Base-by-base conservation (phyloP, 2,797 vertebrate genomes). In the Lutjanus campechanus region DNA sequence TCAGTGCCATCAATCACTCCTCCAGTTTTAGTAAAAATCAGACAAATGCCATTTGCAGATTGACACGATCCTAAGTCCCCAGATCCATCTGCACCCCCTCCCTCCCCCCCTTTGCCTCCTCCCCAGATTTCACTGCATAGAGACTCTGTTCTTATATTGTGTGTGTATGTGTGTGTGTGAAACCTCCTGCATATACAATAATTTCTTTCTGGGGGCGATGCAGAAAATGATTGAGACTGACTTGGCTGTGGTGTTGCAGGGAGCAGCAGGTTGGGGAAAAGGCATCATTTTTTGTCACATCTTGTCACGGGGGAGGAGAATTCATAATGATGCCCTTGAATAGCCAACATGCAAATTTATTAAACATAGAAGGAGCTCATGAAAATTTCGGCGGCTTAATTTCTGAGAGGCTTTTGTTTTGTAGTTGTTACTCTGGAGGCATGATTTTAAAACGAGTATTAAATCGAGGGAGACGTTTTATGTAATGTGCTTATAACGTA, bases 201-300 rank as follows among this genome's bases (percentile, higher is more conserved):
- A 84, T 49, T 5, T 50, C 59, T 58, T 66, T 59, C n/a, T 61
- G 77, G 76, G 68, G 73, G n/a, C 20, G 2, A 8, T 46, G 59
- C 67, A 59, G 63, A 44, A 69, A 65, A 69, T 72, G 63, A 85
- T 64, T 53, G 71, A 63, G 74, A 29, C 53, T 58, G 77, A 85
- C 79, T 81, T 19, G 29, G 73, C 41, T 44, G 22, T 44, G 73
- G 43, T 22, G 17, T 56, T 65, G 46, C 76, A 62, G 5, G 29
- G 61, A 78, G 87, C 73, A 76, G 74, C 67, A 78, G 81, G 75
- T 76, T 61, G 49, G 82, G 81, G 69, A 69, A 55, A 76, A 81
- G 69, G 79, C 36, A 36, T 89, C 85, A 73, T 56, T 83, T 84
- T 76, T 51, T 71, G 86, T 88, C 85, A 70, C 60, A 73, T 87